Base-by-base conservation (phyloP, 2,113 vertebrate genomes). In the Apodemus sylvaticus region DNA sequence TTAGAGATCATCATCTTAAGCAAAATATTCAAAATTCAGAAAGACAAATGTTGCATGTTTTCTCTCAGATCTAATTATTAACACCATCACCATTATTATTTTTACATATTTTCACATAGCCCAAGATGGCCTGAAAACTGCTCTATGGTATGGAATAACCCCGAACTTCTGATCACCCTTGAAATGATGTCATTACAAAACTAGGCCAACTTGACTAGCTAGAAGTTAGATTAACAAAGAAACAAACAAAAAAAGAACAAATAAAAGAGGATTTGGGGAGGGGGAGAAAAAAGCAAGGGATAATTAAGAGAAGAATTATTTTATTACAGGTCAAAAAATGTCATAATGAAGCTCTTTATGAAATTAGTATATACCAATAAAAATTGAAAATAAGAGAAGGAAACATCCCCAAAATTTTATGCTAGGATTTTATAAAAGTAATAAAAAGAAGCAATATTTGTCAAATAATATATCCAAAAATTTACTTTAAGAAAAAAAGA, bases 371-470 rank as follows among this genome's bases (percentile, higher is more conserved):
- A 26, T n/a, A 13, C 11, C 16, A 70, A 70, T n/a, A 87, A 53
- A 86, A 87, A n/a, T 4, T 51, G 20, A n/a, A 86, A 51, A 48
- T 14, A 66, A 66, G 60, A 17, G 60, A 1, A 60, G 81, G 78
- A 83, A 7, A 62, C 24, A 42, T 1, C 4, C 4, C 7, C 48
- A 1, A 4, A 55, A 29, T 53, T 87, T 16, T 6, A 68, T 22
- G 91, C 39, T 39, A 39, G 36, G n/a, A 34, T 93, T 89, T 86
- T 55, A 55, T 89, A 10, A 96, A 92, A 87, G 87, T 19, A 70
- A 53, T 12, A 88, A 87, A 74, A 2, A 81, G 0, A 85, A 70
- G 19, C n/a, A 85, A 70, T 78, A 11, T 42, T 90, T 24, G 29
- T 13, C 39, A 42, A 74, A 71, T 42, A 60, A 81, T 79, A 87